phyloP scores from a whole-genome alignment of 2,888 invertebrate species.

The Prosapia bicincta region DNA sequence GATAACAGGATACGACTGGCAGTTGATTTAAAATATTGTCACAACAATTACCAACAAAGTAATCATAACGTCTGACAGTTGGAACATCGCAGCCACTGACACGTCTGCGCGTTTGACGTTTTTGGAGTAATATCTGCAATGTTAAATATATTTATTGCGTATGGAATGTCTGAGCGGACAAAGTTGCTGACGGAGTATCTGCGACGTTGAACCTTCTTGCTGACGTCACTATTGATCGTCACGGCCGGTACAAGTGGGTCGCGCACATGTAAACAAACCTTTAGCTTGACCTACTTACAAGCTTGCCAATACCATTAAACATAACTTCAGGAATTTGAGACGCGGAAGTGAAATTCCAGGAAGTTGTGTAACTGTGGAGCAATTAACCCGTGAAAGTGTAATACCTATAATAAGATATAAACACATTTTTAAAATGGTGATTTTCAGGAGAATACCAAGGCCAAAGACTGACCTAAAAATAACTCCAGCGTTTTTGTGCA shows the following conservation, averaged over 20 bases:
- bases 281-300: conserved; percentile 15
- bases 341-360: conserved; percentile 2
- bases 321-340: conserved; percentile 14
- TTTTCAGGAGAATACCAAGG: background rate
- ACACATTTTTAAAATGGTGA: too few relatives aligned
- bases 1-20: background rate
- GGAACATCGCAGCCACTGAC: too few relatives aligned
- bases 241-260: background rate
- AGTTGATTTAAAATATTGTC: background rate
- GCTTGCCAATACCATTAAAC: background rate
- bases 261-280: conserved; percentile 20
- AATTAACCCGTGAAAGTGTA: too few relatives aligned
- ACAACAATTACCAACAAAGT: background rate
- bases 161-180: background rate
- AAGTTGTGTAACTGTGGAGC: too few relatives aligned
- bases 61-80: background rate
- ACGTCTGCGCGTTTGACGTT: too few relatives aligned
- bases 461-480: background rate
- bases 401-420: too few relatives aligned
- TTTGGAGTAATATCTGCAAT: too few relatives aligned
- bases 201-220: background rate
- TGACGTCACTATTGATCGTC: conserved; percentile 2
- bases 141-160: too few relatives aligned
- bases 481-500: background rate
- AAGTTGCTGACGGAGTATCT: background rate